Evolutionary conservation across 2,797 vertebrate genomes (phyloP).

Genomic region (Aselliscus stoliczkanus): DNA sequence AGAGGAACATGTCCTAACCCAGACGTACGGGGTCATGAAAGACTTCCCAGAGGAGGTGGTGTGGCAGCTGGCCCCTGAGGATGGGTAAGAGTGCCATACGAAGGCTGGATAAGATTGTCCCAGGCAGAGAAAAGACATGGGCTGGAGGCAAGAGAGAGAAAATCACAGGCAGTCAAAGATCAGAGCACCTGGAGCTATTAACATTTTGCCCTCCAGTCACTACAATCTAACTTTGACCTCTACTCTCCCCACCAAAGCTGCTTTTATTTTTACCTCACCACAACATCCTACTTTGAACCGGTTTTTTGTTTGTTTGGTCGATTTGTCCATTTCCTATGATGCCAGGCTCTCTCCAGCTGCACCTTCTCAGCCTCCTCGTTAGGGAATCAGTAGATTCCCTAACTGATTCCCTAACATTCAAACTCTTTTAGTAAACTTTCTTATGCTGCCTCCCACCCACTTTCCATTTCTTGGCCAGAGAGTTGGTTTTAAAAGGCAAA

Average conservation of each 20-base stretch:
- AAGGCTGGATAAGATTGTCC: not conserved
- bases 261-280: not conserved
- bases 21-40: not conserved
- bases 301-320: not conserved
- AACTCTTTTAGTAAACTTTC: not conserved
- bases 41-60: not conserved
- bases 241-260: not conserved
- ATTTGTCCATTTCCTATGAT: not conserved
- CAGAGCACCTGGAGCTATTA: not conserved
- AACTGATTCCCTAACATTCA: not conserved
- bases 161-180: not conserved
- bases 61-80: not conserved
- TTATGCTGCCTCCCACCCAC: not conserved
- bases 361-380: not conserved
- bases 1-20: not conserved
- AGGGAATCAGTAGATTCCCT: too few relatives aligned
- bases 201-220: not conserved
- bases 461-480: not conserved
- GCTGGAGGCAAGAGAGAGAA: not conserved
- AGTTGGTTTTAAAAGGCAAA: conserved; percentile 46
- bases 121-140: not conserved
- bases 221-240: not conserved
- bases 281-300: not conserved
- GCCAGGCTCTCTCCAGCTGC: too few relatives aligned
- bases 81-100: not conserved